Evolutionary conservation across 2,113 vertebrate genomes (phyloP), one percentile per base, ranked within the genome.

Genomic region (Vombatus ursinus): DNA sequence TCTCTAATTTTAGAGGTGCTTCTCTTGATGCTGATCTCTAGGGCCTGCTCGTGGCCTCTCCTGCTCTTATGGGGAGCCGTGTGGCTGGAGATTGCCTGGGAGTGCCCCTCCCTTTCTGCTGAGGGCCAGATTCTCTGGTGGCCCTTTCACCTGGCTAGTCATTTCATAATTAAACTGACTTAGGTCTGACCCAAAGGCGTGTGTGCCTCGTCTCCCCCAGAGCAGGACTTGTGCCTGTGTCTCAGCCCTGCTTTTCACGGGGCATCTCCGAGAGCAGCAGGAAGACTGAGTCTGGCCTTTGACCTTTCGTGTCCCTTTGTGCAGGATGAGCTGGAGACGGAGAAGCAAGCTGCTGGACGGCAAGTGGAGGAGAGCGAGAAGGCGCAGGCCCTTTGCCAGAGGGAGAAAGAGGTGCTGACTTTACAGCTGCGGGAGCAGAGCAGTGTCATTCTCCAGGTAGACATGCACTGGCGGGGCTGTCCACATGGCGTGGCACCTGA

Each of bases 291-390:
- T 11, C 25, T 9, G 54, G 54, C 8, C 54, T 51, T 90, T 68
- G 89, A 31, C 84, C 50, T n/a, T 50, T 48, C 10, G 48, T 50
- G 48, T 90, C 1, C 90, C 90, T 95, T 97, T 92, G 2, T 28
- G 0, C 92, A 99, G 98, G 98, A 97, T 0, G 98, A 98, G 94
- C 97, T 98, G 96, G 98, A 98, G 96, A 89, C 90, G 93, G 98
- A 98, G 68, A 98, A 98, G 50, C 97, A 93, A 93, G 50, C 95
- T 84, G 97, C 92, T 0, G 89, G 98, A 0, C 54, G 11, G 28
- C 95, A 97, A 51, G 92, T 97, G 68, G 97, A 97, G 91, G 96
- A 98, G 89, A 50, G 91, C 8, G 98, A 98, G 61, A 96, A 95
- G 22, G 84, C 61, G 6, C 96, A 90, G n/a, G 54, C 91, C 50